Evolutionary conservation across 2,888 invertebrate genomes (phyloP), one percentile per base, ranked within the genome.

Genomic region (Gastrophysa polygoni): DNA sequence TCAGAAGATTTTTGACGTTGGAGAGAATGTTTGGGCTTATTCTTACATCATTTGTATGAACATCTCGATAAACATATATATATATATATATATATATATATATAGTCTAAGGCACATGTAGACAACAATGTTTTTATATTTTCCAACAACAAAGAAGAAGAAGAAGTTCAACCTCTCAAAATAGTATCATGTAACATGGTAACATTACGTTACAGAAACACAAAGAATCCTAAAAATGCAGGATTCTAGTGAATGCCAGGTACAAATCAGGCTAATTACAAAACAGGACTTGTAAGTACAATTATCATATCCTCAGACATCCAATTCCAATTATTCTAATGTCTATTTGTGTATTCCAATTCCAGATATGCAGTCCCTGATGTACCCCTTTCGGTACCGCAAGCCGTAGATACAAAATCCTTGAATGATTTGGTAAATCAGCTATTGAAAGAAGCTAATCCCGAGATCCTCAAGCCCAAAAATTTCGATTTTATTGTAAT

Each of bases 401-500:
- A 89, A 50, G 87, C 86, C 67, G 87, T 92, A 2, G 86, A 89
- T 50, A 80, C 86, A 10, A 82, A 84, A 18, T 91, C 92, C 61
- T 83, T 96, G 10, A 95, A 92, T 78, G 87, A 86, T 21, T 83
- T 96, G 56, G 83, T 96, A 1, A 94, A 95, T 82, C 89, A 91
- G 62, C 78, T 96, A 62, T 78, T 96, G 34, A 87, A 86, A 80
- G 91, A 88, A 76, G 82, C 78, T 24, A 83, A 83, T 70, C 73
- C 83, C 0, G 78, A 78, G 34, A 64, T 74, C 47, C 68, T 77
- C 11, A 80, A 80, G 64, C 71, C 76, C 1, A 82, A 89, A 34
- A 89, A 92, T 66, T 97, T 97, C 83, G 96, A 97, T 82, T 96
- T 96, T 78, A 82, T 97, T 56, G 88, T 95, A 56, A 86, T 87